These are phyloP conservation scores for Adelosebastes latens DNA, from an alignment of 2,797 vertebrate species.

Conservation along the genomic window DNA sequence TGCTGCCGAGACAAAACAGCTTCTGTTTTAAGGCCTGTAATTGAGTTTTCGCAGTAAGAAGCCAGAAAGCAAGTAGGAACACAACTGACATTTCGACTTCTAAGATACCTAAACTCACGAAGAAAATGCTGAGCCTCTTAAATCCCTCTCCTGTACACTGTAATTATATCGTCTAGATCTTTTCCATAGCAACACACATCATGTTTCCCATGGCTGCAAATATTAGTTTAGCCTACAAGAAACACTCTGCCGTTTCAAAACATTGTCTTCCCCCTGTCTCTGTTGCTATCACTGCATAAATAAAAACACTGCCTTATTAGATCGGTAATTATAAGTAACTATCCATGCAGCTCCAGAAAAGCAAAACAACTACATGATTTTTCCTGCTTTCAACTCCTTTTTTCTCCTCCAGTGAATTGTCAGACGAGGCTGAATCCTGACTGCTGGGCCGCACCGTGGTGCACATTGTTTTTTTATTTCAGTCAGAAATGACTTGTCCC, in stretches of 20 bases:
- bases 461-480: constrained; percentile 42
- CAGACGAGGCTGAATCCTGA: constrained; percentile 52
- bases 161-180: constrained; percentile 53
- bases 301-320: constrained; percentile 28
- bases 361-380: constrained; percentile 41
- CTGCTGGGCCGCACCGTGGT: constrained; percentile 33
- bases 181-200: constrained; percentile 40
- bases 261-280: not conserved
- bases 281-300: not conserved
- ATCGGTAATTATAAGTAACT: constrained; percentile 9
- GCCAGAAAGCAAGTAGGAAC: constrained; percentile 37
- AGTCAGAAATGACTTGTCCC: constrained; percentile 48
- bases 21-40: constrained; percentile 56
- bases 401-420: constrained; percentile 63
- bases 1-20: constrained; percentile 36
- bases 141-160: constrained; percentile 24
- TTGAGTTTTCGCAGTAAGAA: constrained; percentile 48
- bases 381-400: constrained; percentile 29
- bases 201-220: constrained; percentile 5
- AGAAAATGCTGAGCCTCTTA: constrained; percentile 26
- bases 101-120: constrained; percentile 24
- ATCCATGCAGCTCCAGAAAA: constrained; percentile 9
- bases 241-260: not conserved
- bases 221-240: constrained; percentile 3
- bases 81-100: constrained; percentile 40